These are phyloP conservation scores for Dioctria rufipes DNA, from an alignment of 2,888 invertebrate species.

Conservation along the genomic window DNA sequence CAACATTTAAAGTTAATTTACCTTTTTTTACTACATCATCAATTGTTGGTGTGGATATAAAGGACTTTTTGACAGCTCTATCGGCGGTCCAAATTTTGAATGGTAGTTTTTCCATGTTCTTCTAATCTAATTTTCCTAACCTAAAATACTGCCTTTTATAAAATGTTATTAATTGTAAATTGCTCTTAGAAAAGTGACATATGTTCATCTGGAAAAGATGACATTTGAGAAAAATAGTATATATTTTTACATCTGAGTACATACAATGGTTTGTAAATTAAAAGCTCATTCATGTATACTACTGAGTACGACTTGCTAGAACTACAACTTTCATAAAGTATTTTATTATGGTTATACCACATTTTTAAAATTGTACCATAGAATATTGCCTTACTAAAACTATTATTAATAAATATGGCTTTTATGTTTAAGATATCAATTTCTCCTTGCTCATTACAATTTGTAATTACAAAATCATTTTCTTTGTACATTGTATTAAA, in stretches of 20 bases:
- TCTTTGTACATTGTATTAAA: slow-evolving; percentile 20
- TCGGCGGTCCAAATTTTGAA: not conserved
- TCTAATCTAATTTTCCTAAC: not conserved
- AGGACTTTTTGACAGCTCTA: not conserved
- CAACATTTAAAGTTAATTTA: not conserved
- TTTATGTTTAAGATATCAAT: not conserved
- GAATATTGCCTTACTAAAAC: slow-evolving; percentile 13
- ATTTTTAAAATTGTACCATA: slow-evolving; percentile 18
- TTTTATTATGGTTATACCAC: slow-evolving; percentile 14
- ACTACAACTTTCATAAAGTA: slow-evolving; percentile 25
- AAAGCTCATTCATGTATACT: not conserved
- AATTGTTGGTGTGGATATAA: not conserved
- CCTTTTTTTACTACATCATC: not conserved
- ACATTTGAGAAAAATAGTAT: slow-evolving; percentile 3
- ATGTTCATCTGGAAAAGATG: not conserved
- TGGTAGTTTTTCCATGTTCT: not conserved
- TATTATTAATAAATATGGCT: slow-evolving; percentile 17
- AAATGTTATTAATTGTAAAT: not conserved
- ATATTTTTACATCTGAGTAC: not conserved
- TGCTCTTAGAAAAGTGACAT: not conserved
- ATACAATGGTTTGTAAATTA: slow-evolving; percentile 24
- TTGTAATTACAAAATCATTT: slow-evolving; percentile 6
- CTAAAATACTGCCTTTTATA: not conserved
- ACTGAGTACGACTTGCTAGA: not conserved
- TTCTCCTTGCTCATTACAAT: not conserved